Conservation (phyloP, 1,140 invertebrate genomes). For the Hyles euphorbiae region DNA sequence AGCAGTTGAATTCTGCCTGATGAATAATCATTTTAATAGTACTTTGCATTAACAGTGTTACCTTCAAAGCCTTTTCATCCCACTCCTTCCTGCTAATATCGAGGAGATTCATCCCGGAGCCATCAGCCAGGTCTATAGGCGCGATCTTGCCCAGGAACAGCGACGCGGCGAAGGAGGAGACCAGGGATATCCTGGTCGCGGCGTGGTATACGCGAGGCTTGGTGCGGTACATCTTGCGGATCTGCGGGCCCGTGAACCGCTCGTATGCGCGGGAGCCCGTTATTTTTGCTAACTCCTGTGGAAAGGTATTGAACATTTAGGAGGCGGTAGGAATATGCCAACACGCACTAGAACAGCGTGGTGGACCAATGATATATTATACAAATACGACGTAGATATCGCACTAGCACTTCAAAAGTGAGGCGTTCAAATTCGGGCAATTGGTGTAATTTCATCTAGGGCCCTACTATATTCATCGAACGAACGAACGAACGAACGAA, state of each 20-base stretch:
- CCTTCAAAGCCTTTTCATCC: slow-evolving; percentile 85
- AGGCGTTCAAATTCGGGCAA: too few relatives aligned
- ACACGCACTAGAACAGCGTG: too few relatives aligned
- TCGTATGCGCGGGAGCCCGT: slow-evolving; percentile 96
- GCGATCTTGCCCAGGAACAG: slow-evolving; percentile 93
- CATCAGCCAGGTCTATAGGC: slow-evolving; percentile 93
- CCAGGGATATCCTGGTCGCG: slow-evolving; percentile 92
- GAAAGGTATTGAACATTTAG: too few relatives aligned
- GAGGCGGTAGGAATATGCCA: too few relatives aligned
- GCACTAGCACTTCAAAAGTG: too few relatives aligned
- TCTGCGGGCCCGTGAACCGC: slow-evolving; percentile 95
- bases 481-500: too few relatives aligned
- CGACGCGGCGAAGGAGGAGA: slow-evolving; percentile 94
- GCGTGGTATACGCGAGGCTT: slow-evolving; percentile 85
- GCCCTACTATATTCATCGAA: too few relatives aligned
- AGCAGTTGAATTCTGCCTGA: too few relatives aligned
- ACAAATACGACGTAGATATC: too few relatives aligned
- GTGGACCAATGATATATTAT: too few relatives aligned
- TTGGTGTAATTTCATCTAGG: too few relatives aligned
- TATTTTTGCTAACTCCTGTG: slow-evolving; percentile 83
- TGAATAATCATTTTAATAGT: too few relatives aligned
- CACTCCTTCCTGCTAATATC: slow-evolving; percentile 89
- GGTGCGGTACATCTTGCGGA: slow-evolving; percentile 89
- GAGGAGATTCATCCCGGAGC: slow-evolving; percentile 97
- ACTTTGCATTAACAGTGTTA: slow-evolving; percentile 25